Evolutionary conservation across 2,797 vertebrate species (phyloP).

Genomic region (Naso thynnoides): DNA sequence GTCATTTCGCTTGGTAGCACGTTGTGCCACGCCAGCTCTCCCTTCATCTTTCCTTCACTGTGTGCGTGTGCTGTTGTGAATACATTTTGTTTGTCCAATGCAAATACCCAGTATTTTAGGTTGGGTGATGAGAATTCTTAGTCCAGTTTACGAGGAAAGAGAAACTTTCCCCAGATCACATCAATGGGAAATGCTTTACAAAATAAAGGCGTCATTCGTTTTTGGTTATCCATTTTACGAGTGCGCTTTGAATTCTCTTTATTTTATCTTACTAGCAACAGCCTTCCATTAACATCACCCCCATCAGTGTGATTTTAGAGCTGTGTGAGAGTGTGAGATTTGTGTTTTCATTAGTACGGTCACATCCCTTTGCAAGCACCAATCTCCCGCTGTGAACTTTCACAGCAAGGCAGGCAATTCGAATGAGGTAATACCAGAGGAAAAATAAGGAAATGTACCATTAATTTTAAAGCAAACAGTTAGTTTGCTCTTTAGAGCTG

Average conservation of each 20-base stretch:
- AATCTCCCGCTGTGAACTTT: conserved; percentile 37
- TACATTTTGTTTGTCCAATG: conserved; percentile 2
- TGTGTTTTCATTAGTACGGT: conserved; percentile 57
- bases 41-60: conserved; percentile 8
- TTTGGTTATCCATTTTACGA: conserved; percentile 21
- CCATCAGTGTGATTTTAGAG: conserved; percentile 43
- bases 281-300: conserved; percentile 16
- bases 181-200: conserved; percentile 17
- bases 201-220: conserved; percentile 14
- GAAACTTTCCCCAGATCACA: conserved; percentile 17
- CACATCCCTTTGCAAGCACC: conserved; percentile 30
- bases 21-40: conserved; percentile 30
- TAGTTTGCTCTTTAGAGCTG: not conserved
- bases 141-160: conserved; percentile 4
- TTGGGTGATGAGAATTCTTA: not conserved
- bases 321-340: conserved; percentile 44
- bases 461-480: not conserved
- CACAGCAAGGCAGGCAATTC: conserved; percentile 17
- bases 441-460: conserved; percentile 8
- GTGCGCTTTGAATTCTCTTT: conserved; percentile 17
- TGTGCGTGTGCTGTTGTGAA: not conserved
- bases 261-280: conserved; percentile 25
- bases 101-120: not conserved
- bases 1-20: conserved; percentile 18
- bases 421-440: conserved; percentile 21